Evolutionary conservation across 2,888 invertebrate genomes (phyloP), one percentile per base, ranked within the genome.

Genomic region (Aelia acuminata): DNA sequence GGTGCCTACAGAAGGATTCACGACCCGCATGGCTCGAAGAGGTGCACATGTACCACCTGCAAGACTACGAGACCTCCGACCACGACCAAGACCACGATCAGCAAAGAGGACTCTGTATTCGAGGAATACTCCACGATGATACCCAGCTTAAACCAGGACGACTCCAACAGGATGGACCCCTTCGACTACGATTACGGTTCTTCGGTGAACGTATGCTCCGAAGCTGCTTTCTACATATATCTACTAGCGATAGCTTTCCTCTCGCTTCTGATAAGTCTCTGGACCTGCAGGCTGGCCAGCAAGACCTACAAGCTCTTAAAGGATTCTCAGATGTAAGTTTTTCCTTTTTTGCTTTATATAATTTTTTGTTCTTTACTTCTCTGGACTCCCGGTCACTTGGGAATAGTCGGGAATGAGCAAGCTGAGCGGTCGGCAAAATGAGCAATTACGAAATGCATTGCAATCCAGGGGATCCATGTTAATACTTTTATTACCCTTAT

Each of bases 281-380:
- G 80, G 80, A 80, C 80, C 15, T 80, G 80, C 43, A 47, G 13
- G 13, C 22, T 80, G 43, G 80, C 47, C 1, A 80, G 43, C 39
- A 80, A 80, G 80, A 80, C 80, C 0, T 80, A 80, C 80, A 80
- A 47, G 43, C 43, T 80, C 3, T n/a, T 80, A 3, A 80, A 80
- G 43, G 80, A 39, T n/a, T 80, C 15, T 22, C 80, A 80, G 43
- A 3, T 35, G 80, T 80, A n/a, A 80, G 80, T 80, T 13, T 4
- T 80, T 26, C 11, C 4, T 26, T 53, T 26, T 57, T 26, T 43
- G 43, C 4, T 4, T 43, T 43, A 7, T 43, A 43, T 7, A 43
- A 43, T 43, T 43, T n/a, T n/a, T n/a, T n/a, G n/a, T n/a, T n/a
- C n/a, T n/a, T n/a, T n/a, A n/a, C n/a, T n/a, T n/a, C n/a, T n/a